Conservation (phyloP, 2,797 vertebrate species). For the Pteropus rufus region DNA sequence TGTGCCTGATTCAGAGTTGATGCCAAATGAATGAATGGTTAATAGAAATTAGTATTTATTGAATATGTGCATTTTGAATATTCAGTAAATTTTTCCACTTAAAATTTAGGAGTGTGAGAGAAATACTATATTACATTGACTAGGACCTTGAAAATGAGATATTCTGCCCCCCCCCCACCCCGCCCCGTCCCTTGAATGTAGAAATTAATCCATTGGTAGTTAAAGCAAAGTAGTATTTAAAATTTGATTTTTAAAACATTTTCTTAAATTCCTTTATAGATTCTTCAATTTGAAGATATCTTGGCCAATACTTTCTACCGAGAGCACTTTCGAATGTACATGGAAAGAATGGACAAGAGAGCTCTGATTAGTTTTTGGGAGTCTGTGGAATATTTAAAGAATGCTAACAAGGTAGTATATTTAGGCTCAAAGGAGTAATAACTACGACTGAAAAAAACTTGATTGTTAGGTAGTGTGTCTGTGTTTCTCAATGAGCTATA, state of each 20-base stretch:
- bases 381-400: conserved; percentile 94
- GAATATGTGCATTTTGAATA: not conserved
- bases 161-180: not conserved
- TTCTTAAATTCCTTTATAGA: conserved; percentile 82
- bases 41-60: not conserved
- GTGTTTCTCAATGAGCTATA: not conserved
- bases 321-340: conserved; percentile 92
- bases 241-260: not conserved
- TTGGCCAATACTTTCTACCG: conserved; percentile 89
- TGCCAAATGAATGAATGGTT: conserved; percentile 23
- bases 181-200: not conserved
- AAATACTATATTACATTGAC: not conserved
- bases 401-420: conserved; percentile 91
- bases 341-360: conserved; percentile 95
- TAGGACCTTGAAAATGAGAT: not conserved
- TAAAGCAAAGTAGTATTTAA: not conserved
- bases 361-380: conserved; percentile 96
- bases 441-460: not conserved
- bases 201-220: not conserved
- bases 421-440: not conserved
- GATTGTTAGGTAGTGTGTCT: not conserved
- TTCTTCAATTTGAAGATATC: conserved; percentile 98
- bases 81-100: not conserved
- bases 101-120: not conserved
- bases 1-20: not conserved